Evolutionary conservation across 2,888 invertebrate species (phyloP).

Genomic region (Atherix ibis): DNA sequence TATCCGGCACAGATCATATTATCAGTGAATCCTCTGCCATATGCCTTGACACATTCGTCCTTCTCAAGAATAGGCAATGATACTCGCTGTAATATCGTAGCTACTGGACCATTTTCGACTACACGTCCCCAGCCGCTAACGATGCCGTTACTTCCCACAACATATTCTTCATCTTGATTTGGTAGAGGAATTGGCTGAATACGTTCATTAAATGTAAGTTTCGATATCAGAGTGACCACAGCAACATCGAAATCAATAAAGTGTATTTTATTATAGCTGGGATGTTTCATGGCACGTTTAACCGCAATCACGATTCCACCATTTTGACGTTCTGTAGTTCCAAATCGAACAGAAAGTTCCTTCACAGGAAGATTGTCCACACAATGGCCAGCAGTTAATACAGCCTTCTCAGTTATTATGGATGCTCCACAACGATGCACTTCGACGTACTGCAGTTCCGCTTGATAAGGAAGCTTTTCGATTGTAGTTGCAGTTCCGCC

Average conservation of each 20-base stretch:
- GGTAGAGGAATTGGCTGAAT: slow-evolving; percentile 32
- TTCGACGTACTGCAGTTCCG: slow-evolving; percentile 12
- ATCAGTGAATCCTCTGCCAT: too few relatives aligned
- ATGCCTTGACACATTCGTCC: too few relatives aligned
- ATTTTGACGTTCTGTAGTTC: slow-evolving; percentile 1
- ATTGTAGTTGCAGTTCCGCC: slow-evolving; percentile 15
- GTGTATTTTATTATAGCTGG: slow-evolving; percentile 3
- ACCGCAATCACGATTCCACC: slow-evolving; percentile 1
- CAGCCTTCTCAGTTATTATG: slow-evolving; percentile 14
- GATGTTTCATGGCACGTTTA: slow-evolving; percentile 4
- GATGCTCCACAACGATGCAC: slow-evolving; percentile 13
- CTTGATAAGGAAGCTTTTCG: slow-evolving; percentile 19
- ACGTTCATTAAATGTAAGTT: slow-evolving; percentile 30
- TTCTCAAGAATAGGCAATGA: slow-evolving; percentile 36
- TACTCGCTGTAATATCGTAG: slow-evolving; percentile 3
- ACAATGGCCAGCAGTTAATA: slow-evolving; percentile 18
- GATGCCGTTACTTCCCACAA: slow-evolving; percentile 7
- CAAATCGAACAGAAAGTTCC: slow-evolving; percentile 6
- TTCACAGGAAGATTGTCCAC: slow-evolving; percentile 2
- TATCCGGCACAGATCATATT: too few relatives aligned
- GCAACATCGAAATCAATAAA: slow-evolving; percentile 19
- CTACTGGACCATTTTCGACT: slow-evolving; percentile 12
- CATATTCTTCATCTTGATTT: slow-evolving; percentile 11
- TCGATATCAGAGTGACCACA: slow-evolving; percentile 33
- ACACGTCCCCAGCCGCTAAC: slow-evolving; percentile 27